Conservation (phyloP, 2,888 invertebrate genomes). For the Eupeodes luniger region DNA sequence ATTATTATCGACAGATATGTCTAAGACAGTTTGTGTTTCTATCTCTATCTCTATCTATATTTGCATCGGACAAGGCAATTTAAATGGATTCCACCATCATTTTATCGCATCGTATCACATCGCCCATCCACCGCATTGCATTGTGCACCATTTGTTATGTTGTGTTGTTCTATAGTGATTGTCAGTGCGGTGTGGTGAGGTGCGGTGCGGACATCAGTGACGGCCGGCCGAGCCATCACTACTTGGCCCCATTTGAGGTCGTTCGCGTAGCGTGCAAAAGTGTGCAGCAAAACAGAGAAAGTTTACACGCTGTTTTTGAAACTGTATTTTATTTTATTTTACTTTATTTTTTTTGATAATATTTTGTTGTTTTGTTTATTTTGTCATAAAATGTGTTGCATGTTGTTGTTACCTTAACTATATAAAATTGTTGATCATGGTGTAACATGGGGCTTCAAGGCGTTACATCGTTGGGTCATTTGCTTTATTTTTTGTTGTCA, state of each 20-base stretch:
- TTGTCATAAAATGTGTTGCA: conserved; percentile 66
- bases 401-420: conserved; percentile 50
- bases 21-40: conserved; percentile 21
- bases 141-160: conserved; percentile 6
- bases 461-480: conserved; percentile 75
- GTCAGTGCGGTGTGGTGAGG: conserved; percentile 17
- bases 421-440: conserved; percentile 36
- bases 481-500: conserved; percentile 57
- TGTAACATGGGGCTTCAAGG: conserved; percentile 75
- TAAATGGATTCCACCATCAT: conserved; percentile 64
- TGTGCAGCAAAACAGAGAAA: conserved; percentile 72
- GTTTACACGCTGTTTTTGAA: conserved; percentile 59
- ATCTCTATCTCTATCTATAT: conserved; percentile 25
- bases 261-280: conserved; percentile 72
- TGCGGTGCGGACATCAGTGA: conserved; percentile 11
- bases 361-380: conserved; percentile 33
- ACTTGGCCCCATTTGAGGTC: conserved; percentile 74
- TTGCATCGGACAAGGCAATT: conserved; percentile 71
- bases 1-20: conserved; percentile 67
- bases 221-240: conserved; percentile 30
- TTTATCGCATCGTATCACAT: neutral
- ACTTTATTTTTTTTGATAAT: conserved; percentile 26
- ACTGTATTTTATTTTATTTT: conserved; percentile 2
- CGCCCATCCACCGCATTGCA: neutral
- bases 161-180: conserved; percentile 22